These are phyloP conservation scores for Pandemis corylana DNA, from an alignment of 2,888 invertebrate genomes.

Conservation along the genomic window DNA sequence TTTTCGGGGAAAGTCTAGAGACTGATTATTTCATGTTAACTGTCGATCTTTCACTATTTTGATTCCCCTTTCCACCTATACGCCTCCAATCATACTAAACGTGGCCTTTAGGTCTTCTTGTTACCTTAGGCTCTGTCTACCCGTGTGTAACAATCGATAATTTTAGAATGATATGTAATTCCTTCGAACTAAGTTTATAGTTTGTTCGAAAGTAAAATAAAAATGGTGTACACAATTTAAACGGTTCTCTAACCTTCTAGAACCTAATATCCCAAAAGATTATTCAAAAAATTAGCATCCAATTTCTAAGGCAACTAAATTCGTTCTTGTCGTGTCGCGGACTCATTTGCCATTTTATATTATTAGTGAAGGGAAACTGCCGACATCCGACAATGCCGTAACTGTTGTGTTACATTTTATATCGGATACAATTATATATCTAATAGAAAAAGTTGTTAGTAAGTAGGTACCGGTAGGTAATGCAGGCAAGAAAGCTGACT, in stretches of 20 bases:
- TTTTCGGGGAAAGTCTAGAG: background rate
- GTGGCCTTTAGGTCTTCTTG: too few species aligned
- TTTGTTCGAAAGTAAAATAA: too few species aligned
- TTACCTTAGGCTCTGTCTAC: too few species aligned
- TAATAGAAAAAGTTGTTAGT: background rate
- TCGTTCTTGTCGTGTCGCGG: constrained; percentile 20
- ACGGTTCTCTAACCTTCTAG: too few species aligned
- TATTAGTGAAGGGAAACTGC: constrained; percentile 18
- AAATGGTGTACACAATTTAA: background rate
- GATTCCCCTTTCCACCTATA: too few species aligned
- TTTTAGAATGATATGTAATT: too few species aligned
- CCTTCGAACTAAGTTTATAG: too few species aligned
- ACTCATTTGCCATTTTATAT: constrained; percentile 21
- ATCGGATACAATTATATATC: constrained; percentile 8
- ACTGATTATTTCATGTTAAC: too few species aligned
- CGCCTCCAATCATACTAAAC: too few species aligned
- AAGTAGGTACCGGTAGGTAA: background rate
- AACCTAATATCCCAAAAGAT: constrained; percentile 2
- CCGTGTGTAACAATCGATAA: too few species aligned
- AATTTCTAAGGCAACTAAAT: constrained; percentile 20
- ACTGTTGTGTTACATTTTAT: constrained; percentile 24
- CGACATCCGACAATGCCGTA: constrained; percentile 22
- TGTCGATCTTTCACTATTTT: too few species aligned
- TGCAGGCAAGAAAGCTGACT: background rate
- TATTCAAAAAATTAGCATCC: constrained; percentile 28